Conservation (phyloP, 1,140 invertebrate species). For the Paracyclopina nana region DNA sequence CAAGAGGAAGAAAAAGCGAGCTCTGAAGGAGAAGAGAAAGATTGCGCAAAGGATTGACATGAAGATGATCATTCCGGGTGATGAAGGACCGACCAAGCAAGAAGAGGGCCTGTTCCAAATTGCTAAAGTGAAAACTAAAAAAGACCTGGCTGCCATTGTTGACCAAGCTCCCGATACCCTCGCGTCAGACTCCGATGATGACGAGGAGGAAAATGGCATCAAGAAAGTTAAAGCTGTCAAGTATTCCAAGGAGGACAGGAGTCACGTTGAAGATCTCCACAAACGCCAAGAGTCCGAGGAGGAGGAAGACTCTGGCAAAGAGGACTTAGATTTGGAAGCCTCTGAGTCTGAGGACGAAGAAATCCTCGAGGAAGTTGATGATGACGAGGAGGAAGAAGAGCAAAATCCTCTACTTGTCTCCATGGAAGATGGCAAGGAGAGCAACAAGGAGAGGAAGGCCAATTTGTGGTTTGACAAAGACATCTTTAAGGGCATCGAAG, state of each 20-base stretch:
- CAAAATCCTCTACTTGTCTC: slow-evolving; percentile 62
- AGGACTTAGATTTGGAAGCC: background rate
- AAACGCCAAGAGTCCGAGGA: too few species aligned
- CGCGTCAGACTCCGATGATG: background rate
- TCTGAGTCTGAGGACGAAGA: background rate
- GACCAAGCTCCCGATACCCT: background rate
- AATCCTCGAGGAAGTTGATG: background rate
- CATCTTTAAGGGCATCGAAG: slow-evolving; percentile 16
- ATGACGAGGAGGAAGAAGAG: slow-evolving; percentile 7
- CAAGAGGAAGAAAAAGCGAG: slow-evolving; percentile 15
- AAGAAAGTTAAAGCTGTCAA: background rate
- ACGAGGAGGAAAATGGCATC: background rate
- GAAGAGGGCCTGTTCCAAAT: slow-evolving; percentile 11
- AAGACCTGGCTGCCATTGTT: background rate
- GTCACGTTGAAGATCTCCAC: too few species aligned
- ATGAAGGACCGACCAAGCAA: background rate
- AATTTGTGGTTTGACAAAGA: slow-evolving; percentile 71
- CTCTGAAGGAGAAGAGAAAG: slow-evolving; percentile 16
- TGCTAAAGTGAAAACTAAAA: background rate
- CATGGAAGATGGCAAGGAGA: slow-evolving; percentile 47
- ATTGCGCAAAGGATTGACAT: slow-evolving; percentile 7
- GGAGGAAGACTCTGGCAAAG: background rate
- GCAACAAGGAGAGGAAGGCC: slow-evolving; percentile 49
- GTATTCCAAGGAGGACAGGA: background rate
- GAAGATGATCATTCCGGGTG: slow-evolving; percentile 17